A percentile compares a stretch with the other conserved stretches of the same genome.
phyloP scores from a whole-genome alignment of 2,888 invertebrate species.

The Drosophila austrosaltans region DNA sequence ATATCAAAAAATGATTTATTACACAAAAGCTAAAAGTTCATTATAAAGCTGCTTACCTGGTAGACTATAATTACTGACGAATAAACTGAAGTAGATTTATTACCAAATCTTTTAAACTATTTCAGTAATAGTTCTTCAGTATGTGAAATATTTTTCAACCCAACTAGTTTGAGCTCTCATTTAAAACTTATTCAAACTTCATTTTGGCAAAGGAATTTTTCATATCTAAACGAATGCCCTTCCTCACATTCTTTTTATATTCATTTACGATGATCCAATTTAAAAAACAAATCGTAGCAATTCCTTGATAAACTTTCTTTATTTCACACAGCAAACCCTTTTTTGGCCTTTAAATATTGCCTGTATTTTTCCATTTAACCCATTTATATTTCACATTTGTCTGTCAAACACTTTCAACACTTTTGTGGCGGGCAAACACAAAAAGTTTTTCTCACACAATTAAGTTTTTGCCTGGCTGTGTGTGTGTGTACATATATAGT shows the following conservation, averaged over 20 bases:
- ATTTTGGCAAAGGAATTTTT: neutral
- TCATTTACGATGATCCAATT: neutral
- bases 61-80: too few relatives aligned
- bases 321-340: slow-evolving; percentile 13
- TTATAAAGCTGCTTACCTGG: too few relatives aligned
- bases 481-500: neutral
- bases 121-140: neutral
- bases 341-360: slow-evolving; percentile 13
- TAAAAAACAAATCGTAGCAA: neutral
- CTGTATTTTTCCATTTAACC: slow-evolving; percentile 5
- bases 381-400: slow-evolving; percentile 8
- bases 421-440: slow-evolving; percentile 19
- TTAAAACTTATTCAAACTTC: neutral
- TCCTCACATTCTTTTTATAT: neutral
- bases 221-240: neutral
- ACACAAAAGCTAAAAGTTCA: too few relatives aligned
- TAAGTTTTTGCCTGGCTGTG: slow-evolving; percentile 28
- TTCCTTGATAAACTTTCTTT: neutral
- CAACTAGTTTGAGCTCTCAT: neutral
- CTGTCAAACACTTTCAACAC: slow-evolving; percentile 15
- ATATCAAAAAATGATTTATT: too few relatives aligned
- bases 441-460: slow-evolving; percentile 47
- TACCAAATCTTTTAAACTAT: neutral
- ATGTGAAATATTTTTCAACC: neutral
- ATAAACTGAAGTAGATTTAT: too few relatives aligned